Evolutionary conservation across 1,140 invertebrate species (phyloP).

Genomic region (Gyrodactylus bullatarudis): DNA sequence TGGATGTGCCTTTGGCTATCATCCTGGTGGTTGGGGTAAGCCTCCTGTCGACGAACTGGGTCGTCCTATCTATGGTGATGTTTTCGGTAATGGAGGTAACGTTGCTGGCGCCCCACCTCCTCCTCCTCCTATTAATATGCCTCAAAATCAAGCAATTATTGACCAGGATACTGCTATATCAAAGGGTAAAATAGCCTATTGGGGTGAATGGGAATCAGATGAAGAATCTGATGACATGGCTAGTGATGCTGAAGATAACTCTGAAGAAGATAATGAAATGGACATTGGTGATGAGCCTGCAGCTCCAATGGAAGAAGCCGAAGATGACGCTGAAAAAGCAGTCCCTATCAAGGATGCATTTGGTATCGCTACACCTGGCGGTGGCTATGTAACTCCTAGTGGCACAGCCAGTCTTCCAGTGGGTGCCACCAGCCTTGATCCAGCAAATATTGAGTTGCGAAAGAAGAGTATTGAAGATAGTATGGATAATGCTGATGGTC

Average conservation of each 20-base stretch:
- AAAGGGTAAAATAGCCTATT: slow-evolving; percentile 27
- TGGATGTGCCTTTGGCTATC: slow-evolving; percentile 84
- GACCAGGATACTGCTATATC: background rate
- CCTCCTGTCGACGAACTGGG: slow-evolving; percentile 96
- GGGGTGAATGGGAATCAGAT: slow-evolving; percentile 72
- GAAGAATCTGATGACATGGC: slow-evolving; percentile 7
- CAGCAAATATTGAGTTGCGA: slow-evolving; percentile 77
- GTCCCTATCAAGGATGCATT: background rate
- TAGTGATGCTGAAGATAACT: background rate
- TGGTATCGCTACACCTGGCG: slow-evolving; percentile 8
- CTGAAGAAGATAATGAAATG: slow-evolving; percentile 3
- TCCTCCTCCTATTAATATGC: background rate
- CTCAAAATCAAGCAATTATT: background rate
- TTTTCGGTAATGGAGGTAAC: slow-evolving; percentile 36
- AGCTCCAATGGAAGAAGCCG: no score
- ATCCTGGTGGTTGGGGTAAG: slow-evolving; percentile 83
- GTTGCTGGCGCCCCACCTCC: background rate
- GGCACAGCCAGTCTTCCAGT: slow-evolving; percentile 68
- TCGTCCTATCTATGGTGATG: slow-evolving; percentile 85
- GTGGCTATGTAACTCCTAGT: slow-evolving; percentile 49
- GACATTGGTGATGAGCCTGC: background rate
- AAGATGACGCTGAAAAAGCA: background rate
- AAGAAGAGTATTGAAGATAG: slow-evolving; percentile 85
- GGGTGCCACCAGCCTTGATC: slow-evolving; percentile 53
- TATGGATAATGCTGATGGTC: slow-evolving; percentile 37